phyloP scores from a whole-genome alignment of 2,113 vertebrate species.

The Pseudopodoces humilis region DNA sequence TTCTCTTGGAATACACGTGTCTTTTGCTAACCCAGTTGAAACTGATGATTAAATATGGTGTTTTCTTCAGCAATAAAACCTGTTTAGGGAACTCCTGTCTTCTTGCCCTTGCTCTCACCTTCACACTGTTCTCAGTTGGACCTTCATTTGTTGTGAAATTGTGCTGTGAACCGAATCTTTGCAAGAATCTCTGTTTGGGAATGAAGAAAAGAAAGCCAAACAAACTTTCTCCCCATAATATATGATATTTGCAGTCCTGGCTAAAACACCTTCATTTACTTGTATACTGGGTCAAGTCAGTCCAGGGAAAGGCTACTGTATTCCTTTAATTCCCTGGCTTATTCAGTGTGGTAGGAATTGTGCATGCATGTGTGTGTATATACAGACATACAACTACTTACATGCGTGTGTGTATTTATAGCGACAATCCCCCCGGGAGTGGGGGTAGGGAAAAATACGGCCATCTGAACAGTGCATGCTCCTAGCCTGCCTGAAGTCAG shows the following conservation, averaged over 20 bases:
- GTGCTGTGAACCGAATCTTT: background rate
- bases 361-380: background rate
- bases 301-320: background rate
- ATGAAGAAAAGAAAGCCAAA: background rate
- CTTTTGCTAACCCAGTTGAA: background rate
- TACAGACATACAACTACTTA: background rate
- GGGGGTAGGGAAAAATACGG: background rate
- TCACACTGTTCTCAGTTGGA: background rate
- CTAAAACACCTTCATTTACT: background rate
- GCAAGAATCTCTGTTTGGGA: background rate
- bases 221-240: background rate
- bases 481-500: slow-evolving; percentile 52
- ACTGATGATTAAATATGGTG: background rate
- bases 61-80: background rate
- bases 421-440: background rate
- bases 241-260: background rate
- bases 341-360: background rate
- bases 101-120: background rate
- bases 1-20: background rate
- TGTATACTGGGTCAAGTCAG: background rate
- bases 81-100: background rate
- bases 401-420: background rate
- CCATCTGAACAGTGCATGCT: slow-evolving; percentile 17
- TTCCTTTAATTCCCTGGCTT: background rate
- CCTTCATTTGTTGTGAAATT: background rate